Conservation (phyloP, 2,797 vertebrate species). For the Onychomys arenicola region DNA sequence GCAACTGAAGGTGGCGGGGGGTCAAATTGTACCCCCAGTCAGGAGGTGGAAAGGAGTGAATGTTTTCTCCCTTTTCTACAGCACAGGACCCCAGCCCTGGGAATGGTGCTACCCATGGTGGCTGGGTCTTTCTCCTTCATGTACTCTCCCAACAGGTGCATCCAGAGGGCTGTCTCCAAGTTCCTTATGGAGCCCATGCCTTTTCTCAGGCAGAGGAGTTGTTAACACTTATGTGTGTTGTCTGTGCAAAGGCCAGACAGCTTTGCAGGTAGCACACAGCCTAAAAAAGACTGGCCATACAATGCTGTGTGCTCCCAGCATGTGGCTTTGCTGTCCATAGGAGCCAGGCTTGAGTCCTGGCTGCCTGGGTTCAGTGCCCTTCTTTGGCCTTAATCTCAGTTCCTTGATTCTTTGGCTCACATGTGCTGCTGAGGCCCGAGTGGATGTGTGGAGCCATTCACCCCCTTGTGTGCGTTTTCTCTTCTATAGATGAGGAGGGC, state of each 20-base stretch:
- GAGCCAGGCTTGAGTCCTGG: neutral
- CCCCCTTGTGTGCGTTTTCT: fast-evolving
- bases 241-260: no score
- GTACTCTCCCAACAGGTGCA: no score
- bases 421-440: fast-evolving
- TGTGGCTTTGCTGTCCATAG: neutral
- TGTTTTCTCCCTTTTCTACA: neutral
- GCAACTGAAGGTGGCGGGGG: neutral
- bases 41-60: neutral
- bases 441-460: fast-evolving
- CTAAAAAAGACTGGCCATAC: neutral
- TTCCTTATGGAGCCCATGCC: neutral
- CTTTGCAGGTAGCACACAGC: neutral
- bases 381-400: neutral
- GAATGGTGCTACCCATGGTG: neutral
- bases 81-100: neutral
- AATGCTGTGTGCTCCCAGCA: fast-evolving
- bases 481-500: neutral
- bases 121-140: neutral
- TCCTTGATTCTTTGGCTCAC: neutral
- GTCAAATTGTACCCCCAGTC: neutral
- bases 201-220: neutral
- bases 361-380: neutral
- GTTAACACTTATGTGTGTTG: neutral
- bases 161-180: neutral